These are phyloP conservation scores for Stichopus horrens DNA, from an alignment of 53 echinoderm and acorn worm genomes.

Conservation along the genomic window DNA sequence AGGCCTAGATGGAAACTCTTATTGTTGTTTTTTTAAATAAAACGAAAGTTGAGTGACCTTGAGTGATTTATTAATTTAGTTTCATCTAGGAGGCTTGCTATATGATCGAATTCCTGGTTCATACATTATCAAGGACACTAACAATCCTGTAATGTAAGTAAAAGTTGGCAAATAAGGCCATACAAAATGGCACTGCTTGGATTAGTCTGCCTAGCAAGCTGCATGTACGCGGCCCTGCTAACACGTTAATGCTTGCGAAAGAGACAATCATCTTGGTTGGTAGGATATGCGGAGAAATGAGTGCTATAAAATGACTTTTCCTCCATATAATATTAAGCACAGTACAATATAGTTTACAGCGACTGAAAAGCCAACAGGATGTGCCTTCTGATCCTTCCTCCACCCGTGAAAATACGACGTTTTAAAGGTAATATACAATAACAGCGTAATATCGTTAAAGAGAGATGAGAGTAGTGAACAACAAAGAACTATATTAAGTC, in stretches of 20 bases:
- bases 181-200: slow-evolving; percentile 14
- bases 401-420: slow-evolving; percentile 1
- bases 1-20: too few relatives aligned
- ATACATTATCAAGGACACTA: neutral
- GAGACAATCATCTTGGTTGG: neutral
- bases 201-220: neutral
- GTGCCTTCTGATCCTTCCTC: neutral
- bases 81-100: too few relatives aligned
- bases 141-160: neutral
- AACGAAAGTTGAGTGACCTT: too few relatives aligned
- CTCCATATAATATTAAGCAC: neutral
- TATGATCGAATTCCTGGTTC: too few relatives aligned
- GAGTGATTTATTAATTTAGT: too few relatives aligned
- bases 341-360: neutral
- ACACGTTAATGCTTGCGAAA: neutral
- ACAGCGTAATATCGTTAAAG: slow-evolving; percentile 23
- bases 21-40: too few relatives aligned
- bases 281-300: neutral
- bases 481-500: slow-evolving; percentile 3
- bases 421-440: neutral
- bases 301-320: neutral
- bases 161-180: neutral
- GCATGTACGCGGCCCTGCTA: neutral
- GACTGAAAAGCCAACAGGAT: neutral
- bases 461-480: neutral